These are phyloP conservation scores for Hymenopus coronatus DNA, from an alignment of 2,888 invertebrate genomes.

Conservation along the genomic window DNA sequence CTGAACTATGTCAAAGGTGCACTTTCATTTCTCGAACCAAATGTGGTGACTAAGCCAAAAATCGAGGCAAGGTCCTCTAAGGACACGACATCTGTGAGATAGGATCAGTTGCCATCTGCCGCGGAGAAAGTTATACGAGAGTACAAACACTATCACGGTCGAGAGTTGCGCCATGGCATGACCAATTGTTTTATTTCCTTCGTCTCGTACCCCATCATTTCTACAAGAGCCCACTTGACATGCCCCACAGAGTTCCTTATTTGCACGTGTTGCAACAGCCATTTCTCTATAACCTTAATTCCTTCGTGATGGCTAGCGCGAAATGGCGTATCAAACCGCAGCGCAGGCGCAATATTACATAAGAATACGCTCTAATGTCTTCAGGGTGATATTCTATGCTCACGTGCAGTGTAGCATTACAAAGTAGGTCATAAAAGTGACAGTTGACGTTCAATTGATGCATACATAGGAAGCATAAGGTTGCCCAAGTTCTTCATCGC, in stretches of 20 bases:
- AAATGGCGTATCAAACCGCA: background rate
- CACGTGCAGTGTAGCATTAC: too few relatives aligned
- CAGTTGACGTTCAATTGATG: too few relatives aligned
- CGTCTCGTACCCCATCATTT: background rate
- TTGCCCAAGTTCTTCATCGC: too few relatives aligned
- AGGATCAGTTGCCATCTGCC: background rate
- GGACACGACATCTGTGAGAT: background rate
- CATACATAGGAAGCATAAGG: too few relatives aligned
- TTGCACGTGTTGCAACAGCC: background rate
- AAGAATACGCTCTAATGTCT: background rate
- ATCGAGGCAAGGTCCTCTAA: background rate
- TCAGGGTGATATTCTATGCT: too few relatives aligned
- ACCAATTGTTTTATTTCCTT: background rate
- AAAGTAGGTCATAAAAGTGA: too few relatives aligned
- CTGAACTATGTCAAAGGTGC: background rate
- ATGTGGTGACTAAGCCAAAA: background rate
- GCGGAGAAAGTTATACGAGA: background rate
- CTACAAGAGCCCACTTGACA: background rate
- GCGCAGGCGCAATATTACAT: background rate
- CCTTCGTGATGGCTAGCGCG: background rate
- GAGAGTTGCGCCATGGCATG: background rate
- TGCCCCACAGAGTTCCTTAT: background rate
- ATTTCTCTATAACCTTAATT: too few relatives aligned
- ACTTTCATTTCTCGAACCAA: background rate
- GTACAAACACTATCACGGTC: background rate